Evolutionary conservation across 2,113 vertebrate species (phyloP), one percentile per base, ranked within the genome.

Genomic region (Cyphomyrus plagiostoma): DNA sequence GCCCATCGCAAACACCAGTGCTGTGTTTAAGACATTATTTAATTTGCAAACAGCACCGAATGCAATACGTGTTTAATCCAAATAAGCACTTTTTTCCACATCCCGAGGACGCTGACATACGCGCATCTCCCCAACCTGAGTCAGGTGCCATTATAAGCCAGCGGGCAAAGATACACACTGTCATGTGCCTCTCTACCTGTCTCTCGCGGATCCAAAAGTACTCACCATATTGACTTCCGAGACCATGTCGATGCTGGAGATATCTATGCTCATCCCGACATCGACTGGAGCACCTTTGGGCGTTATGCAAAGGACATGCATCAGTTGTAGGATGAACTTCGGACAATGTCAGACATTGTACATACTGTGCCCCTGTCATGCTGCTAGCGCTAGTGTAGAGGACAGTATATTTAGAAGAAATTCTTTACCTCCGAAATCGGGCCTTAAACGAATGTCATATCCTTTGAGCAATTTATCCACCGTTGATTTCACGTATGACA

Each of bases 151-250:
- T 42, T 80, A 86, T 50, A 50, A 86, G 26, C 7, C 21, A 85
- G 83, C 83, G 11, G 45, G 21, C 45, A 15, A 26, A 39, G 58
- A 89, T 42, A 8, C 48, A 87, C 66, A 15, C 48, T 42, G 53
- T 86, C 80, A 86, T 56, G 87, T 88, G 70, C 50, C n/a, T 87
- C 39, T 84, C 39, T 84, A 30, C 50, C 26, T 53, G 85, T 45
- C 30, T 42, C 52, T 83, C n/a, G 46, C 26, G 88, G 74, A 83
- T 88, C 86, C 90, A 84, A 62, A 91, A 70, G 87, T 93, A 98
- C 97, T 98, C 94, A 99, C 98, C 97, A 98, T 98, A 95, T 98
- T 99, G 93, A 98, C 98, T 95, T 99, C 98, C 7, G 97, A 98
- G 90, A 98, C 97, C 97, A 98, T 97, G 92, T 99, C 97, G 86